phyloP scores from a whole-genome alignment of 2,113 vertebrate species.

The Cinclus cinclus region DNA sequence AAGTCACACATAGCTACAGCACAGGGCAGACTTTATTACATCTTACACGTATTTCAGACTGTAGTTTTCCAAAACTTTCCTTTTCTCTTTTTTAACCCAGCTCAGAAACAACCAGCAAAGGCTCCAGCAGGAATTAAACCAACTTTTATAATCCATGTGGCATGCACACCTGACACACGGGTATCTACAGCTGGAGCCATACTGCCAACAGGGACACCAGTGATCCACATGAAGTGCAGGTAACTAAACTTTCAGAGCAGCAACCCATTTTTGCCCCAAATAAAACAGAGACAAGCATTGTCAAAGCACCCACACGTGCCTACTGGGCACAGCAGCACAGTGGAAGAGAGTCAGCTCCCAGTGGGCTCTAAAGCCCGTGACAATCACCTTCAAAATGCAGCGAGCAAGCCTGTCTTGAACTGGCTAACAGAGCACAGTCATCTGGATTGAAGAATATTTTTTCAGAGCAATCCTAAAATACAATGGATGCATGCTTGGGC shows the following conservation, averaged over 20 bases:
- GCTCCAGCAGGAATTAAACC: background rate
- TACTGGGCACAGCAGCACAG: background rate
- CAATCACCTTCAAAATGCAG: background rate
- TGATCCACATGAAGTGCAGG: accelerated
- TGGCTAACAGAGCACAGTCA: background rate
- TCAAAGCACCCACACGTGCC: background rate
- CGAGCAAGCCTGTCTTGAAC: accelerated
- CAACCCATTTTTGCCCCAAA: background rate
- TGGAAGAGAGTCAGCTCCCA: background rate
- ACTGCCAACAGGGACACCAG: background rate
- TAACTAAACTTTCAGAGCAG: background rate
- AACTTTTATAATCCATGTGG: background rate
- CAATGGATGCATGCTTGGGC: background rate
- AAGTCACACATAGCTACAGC: accelerated
- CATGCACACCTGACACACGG: background rate
- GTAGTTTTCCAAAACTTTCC: background rate
- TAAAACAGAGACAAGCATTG: background rate
- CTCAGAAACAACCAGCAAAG: background rate
- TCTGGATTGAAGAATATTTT: background rate
- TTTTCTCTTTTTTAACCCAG: background rate
- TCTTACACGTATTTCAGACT: background rate
- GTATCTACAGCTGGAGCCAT: background rate
- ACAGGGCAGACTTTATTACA: background rate
- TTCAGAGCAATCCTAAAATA: conserved; percentile 4
- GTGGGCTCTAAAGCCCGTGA: background rate